Evolutionary conservation across 2,888 invertebrate genomes (phyloP).

Genomic region (Venusia cambrica): DNA sequence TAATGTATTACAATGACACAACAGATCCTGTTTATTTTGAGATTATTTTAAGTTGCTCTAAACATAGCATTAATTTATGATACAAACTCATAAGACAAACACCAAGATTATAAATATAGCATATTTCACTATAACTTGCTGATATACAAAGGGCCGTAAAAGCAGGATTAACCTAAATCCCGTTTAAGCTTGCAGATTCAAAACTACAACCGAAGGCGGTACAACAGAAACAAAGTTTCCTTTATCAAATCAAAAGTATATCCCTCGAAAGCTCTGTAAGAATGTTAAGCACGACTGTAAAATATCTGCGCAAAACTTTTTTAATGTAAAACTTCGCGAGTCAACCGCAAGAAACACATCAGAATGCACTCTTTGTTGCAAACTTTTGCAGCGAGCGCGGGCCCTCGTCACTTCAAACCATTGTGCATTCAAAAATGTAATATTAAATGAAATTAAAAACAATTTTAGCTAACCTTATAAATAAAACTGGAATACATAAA

Average conservation of each 20-base stretch:
- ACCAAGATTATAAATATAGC: too few species aligned
- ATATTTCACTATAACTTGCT: too few species aligned
- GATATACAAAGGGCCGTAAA: too few species aligned
- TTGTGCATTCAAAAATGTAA: background rate
- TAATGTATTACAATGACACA: too few species aligned
- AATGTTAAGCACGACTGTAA: conserved; percentile 27
- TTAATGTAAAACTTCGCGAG: conserved; percentile 33
- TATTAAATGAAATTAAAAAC: too few species aligned
- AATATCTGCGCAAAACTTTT: conserved; percentile 28
- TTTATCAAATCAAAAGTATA: conserved; percentile 18
- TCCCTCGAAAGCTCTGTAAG: conserved; percentile 16
- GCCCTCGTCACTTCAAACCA: conserved; percentile 4
- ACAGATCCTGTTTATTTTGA: too few species aligned
- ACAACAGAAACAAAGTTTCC: conserved; percentile 3
- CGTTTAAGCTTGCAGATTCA: background rate
- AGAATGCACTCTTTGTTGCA: conserved; percentile 34
- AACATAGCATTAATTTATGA: too few species aligned
- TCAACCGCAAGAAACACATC: conserved; percentile 34
- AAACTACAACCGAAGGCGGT: conserved; percentile 1
- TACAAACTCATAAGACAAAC: too few species aligned
- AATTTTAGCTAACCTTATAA: too few species aligned
- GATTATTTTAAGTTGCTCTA: too few species aligned
- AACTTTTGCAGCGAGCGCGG: conserved; percentile 27
- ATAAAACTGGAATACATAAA: too few species aligned
- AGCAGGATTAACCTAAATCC: background rate